Evolutionary conservation across 2,888 invertebrate genomes (phyloP).

Genomic region (Ypsolopha scabrella): DNA sequence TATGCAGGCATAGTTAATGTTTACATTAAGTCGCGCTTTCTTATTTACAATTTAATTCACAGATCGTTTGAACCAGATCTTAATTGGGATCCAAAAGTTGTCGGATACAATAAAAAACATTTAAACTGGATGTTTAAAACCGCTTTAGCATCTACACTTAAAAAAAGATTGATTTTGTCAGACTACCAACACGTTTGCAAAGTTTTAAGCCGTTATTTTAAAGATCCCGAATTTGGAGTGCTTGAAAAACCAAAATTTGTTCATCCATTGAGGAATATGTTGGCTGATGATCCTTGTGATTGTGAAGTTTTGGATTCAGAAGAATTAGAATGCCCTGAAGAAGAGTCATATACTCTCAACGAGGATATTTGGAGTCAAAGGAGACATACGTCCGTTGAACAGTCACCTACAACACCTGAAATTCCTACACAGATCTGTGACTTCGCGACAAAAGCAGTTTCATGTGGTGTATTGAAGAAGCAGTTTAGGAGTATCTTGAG

Average conservation of each 20-base stretch:
- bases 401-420: too few species aligned
- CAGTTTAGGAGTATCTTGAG: slow-evolving; percentile 36
- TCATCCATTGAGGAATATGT: slow-evolving; percentile 26
- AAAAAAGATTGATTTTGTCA: slow-evolving; percentile 19
- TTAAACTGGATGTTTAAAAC: slow-evolving; percentile 56
- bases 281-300: slow-evolving; percentile 38
- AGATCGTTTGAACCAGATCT: not conserved
- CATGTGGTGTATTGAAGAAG: slow-evolving; percentile 40
- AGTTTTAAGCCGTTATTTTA: slow-evolving; percentile 35
- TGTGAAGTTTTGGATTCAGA: slow-evolving; percentile 38
- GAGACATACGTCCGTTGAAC: too few species aligned
- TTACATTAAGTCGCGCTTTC: slow-evolving; percentile 22
- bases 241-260: slow-evolving; percentile 29
- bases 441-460: slow-evolving; percentile 34
- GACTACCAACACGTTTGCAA: slow-evolving; percentile 28
- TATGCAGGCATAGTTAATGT: slow-evolving; percentile 14
- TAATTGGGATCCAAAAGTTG: not conserved
- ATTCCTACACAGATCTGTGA: slow-evolving; percentile 33
- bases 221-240: slow-evolving; percentile 52
- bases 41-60: not conserved
- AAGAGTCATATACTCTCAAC: slow-evolving; percentile 10
- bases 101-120: not conserved
- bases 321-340: slow-evolving; percentile 23
- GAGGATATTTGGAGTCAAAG: not conserved
- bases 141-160: slow-evolving; percentile 37